Evolutionary conservation across 1,140 invertebrate species (phyloP), one percentile per base, ranked within the genome.

Genomic region (Ceratitis capitata): DNA sequence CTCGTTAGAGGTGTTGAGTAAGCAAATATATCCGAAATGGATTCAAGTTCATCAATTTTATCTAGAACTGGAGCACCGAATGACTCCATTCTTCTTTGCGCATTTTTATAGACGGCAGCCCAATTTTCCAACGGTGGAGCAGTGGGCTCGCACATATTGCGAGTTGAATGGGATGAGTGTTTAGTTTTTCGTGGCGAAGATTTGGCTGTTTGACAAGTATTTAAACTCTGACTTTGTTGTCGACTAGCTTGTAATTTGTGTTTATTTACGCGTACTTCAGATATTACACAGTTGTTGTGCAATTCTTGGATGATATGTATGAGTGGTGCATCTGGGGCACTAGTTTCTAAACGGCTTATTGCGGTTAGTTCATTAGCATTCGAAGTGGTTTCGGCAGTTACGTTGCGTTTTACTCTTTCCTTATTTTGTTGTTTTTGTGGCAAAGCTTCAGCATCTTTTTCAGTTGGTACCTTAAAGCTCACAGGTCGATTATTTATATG

Each of bases 251-350:
- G 56, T 7, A 89, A 29, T 58, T 91, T 91, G 29, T 90, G 74
- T 10, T 87, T 86, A 35, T 91, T 91, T 0, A 91, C 88, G 10
- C 89, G 88, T 7, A 91, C 89, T 64, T 91, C 90, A 3, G 90
- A 91, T 14, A 91, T 87, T 19, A 91, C 90, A 83, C 89, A 90
- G 64, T 91, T 91, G 82, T 90, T 87, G 9, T 87, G 89, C 83
- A 91, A 82, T 78, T 91, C 90, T 84, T 91, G 90, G 35, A 91
- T 90, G 0, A 91, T 91, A 61, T 90, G 90, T 49, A 91, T 91
- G 6, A 91, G 86, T 19, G 90, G 90, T 1, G 89, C 90, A 88
- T 91, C 86, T 0, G 87, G 87, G 7, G 86, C 84, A 35, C 87
- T 87, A 0, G 89, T 86, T 49, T 85, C 85, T 49, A 91, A 64